Evolutionary conservation across 2,888 invertebrate species (phyloP).

Genomic region (Creontiades dilutus): DNA sequence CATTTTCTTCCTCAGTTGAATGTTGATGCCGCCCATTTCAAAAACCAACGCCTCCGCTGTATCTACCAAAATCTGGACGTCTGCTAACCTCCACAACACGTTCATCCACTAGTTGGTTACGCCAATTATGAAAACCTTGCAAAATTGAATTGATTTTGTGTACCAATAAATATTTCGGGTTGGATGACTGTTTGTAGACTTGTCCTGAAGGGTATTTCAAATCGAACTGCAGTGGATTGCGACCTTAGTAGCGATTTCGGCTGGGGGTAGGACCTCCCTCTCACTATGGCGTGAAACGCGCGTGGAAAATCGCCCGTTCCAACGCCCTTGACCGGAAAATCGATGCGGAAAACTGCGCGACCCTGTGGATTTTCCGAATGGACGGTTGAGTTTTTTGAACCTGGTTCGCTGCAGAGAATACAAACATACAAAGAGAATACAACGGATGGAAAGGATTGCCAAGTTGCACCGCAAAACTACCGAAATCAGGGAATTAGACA

Average conservation of each 20-base stretch:
- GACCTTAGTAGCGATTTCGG: background rate
- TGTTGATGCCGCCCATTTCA: conserved; percentile 46
- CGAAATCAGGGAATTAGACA: no score
- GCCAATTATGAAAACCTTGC: no score
- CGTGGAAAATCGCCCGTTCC: background rate
- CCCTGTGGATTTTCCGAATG: background rate
- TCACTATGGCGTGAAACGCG: background rate
- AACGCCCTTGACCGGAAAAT: conserved; percentile 32
- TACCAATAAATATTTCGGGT: background rate
- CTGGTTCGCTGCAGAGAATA: no score
- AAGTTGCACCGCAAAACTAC: no score
- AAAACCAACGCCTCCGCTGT: background rate
- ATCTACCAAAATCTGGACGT: background rate
- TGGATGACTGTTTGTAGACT: background rate
- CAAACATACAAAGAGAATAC: no score
- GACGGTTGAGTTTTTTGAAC: no score
- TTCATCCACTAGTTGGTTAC: no score
- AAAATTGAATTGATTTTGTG: no score
- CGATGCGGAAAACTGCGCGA: background rate
- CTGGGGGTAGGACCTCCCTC: background rate
- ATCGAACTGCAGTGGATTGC: background rate
- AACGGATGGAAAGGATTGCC: no score
- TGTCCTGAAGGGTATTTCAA: background rate
- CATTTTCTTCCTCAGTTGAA: conserved; percentile 30
- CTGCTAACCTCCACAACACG: no score